A percentile compares a stretch with the other conserved stretches of the same genome.
phyloP scores from a whole-genome alignment of 2,113 vertebrate species.

The Rhea pennata region DNA sequence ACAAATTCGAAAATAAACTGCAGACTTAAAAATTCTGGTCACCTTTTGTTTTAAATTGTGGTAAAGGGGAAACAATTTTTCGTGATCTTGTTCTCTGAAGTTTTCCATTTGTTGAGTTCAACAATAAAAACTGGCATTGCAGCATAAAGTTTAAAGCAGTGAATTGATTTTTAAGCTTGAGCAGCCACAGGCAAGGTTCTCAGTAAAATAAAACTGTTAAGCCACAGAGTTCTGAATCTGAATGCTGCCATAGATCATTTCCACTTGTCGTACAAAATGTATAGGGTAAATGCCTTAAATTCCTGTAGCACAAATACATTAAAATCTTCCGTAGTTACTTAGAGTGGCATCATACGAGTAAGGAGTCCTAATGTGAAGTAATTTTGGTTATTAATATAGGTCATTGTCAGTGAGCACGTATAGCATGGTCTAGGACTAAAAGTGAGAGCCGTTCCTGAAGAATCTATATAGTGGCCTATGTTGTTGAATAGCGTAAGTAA shows the following conservation, averaged over 20 bases:
- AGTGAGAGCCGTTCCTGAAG: neutral
- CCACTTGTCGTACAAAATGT: neutral
- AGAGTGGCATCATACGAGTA: neutral
- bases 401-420: neutral
- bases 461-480: neutral
- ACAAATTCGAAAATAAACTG: neutral
- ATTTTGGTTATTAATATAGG: neutral
- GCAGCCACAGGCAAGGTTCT: conserved; percentile 58
- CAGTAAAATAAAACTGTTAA: conserved; percentile 38
- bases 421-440: neutral
- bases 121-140: conserved; percentile 57
- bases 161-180: conserved; percentile 62
- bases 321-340: conserved; percentile 10
- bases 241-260: conserved; percentile 15
- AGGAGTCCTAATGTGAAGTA: neutral
- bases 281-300: conserved; percentile 9
- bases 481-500: neutral
- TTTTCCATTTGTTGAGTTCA: conserved; percentile 44
- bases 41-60: conserved; percentile 5
- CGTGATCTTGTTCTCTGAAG: conserved; percentile 36
- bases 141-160: conserved; percentile 38
- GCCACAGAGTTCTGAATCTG: neutral
- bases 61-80: conserved; percentile 36
- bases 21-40: neutral
- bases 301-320: neutral